Percentiles rank a stretch among this genome's conserved stretches.
phyloP scores from a whole-genome alignment of 2,113 vertebrate species.

The Cacatua alba region DNA sequence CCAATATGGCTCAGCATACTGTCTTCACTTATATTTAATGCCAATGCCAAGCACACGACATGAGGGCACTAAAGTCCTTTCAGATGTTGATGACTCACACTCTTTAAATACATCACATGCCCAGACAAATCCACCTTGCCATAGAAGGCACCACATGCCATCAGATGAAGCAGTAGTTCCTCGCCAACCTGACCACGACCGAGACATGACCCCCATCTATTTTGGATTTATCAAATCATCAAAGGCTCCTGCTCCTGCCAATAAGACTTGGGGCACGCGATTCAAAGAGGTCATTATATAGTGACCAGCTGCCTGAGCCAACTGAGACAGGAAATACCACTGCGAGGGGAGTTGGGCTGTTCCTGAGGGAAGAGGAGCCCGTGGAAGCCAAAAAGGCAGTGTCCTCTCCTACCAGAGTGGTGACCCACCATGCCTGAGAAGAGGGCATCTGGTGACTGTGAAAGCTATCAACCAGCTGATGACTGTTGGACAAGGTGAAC shows the following conservation, averaged over 20 bases:
- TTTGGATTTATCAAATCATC: conserved; percentile 57
- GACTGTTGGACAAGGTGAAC: background rate
- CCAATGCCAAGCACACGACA: background rate
- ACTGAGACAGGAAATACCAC: background rate
- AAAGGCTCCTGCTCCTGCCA: conserved; percentile 27
- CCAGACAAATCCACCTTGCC: conserved; percentile 19
- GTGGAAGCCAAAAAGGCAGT: rapidly evolving
- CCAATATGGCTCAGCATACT: conserved; percentile 8
- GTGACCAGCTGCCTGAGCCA: background rate
- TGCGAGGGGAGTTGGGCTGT: rapidly evolving
- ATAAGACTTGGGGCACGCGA: background rate
- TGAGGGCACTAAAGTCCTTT: conserved; percentile 37
- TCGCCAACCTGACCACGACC: conserved; percentile 17
- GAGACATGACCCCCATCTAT: conserved; percentile 27
- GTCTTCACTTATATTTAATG: background rate
- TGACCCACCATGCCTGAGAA: background rate
- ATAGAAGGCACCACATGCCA: conserved; percentile 48
- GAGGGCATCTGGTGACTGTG: rapidly evolving
- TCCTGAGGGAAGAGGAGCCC: background rate
- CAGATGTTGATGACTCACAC: conserved; percentile 44
- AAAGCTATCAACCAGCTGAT: background rate
- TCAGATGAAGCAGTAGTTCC: conserved; percentile 39
- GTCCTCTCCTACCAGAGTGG: background rate
- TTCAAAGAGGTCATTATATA: conserved; percentile 10
- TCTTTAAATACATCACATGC: conserved; percentile 50